Base-by-base conservation (phyloP, 2,888 invertebrate species). In the Cheiracanthium punctorium region DNA sequence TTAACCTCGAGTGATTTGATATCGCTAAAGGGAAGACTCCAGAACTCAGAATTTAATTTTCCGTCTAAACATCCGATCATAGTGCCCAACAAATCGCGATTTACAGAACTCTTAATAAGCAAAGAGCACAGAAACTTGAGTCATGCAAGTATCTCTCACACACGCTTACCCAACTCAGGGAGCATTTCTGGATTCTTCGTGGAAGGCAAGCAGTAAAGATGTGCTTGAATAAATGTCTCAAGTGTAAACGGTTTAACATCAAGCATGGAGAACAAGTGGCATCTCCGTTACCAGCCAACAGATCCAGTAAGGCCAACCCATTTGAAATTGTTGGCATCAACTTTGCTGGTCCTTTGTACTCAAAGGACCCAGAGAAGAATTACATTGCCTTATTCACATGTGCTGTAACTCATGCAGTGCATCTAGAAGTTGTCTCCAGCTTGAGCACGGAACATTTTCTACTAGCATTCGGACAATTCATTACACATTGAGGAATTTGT, bases 361-460 rank as follows among this genome's bases (percentile, higher is more conserved):
- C 29, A 24, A 8, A 64, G 28, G 28, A 64, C 14, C 2, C 2
- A 24, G 28, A 24, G 2, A 64, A 64, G 14, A 28, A 20, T 12
- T 64, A 64, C 10, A 52, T 32, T 0, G 5, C 0, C 0, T 73
- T 52, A 52, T 73, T 52, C 8, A 73, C n/a, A 10, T 48, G 1
- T 30, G 52, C 48, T n/a, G 52, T 73, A 10, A 52, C 52, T 0
- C n/a, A 0, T 5, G 65, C 64, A 37, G 64, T 75, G 5, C 33
- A 64, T n/a, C 10, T 75, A 0, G 64, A 75, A 37, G 1, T 75
- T 12, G 41, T 75, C 7, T 37, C 37, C 1, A 37, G n/a, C n/a
- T 41, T 64, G 37, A 37, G 37, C 17, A 37, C 75, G 12, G 37
- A 64, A 37, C 28, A 33, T 41, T 75, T 75, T 65, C 14, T 75